Percentiles rank a stretch among this genome's conserved stretches.
Evolutionary conservation across 2,888 invertebrate species (phyloP).

Genomic region (Synergus itoensis): DNA sequence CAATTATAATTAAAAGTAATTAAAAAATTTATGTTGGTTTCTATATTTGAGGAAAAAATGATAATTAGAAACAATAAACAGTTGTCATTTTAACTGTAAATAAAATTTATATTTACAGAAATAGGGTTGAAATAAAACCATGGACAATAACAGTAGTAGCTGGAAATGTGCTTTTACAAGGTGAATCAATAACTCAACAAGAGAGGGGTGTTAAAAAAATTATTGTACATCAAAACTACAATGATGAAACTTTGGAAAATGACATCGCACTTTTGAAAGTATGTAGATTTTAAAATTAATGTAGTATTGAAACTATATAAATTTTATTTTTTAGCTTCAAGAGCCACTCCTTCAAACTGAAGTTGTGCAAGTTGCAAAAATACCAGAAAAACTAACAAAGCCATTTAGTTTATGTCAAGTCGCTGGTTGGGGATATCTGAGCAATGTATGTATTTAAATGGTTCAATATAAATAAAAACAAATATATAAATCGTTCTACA

Average conservation of each 20-base stretch:
- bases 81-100: background rate
- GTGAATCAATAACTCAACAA: background rate
- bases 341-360: background rate
- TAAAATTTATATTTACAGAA: background rate
- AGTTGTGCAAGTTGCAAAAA: background rate
- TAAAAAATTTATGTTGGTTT: too few species aligned
- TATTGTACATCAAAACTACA: background rate
- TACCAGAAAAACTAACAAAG: conserved; percentile 80
- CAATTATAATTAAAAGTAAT: too few species aligned
- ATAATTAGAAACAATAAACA: background rate
- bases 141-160: conserved; percentile 1
- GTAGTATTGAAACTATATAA: background rate
- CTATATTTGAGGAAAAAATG: too few species aligned
- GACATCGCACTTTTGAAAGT: conserved; percentile 33
- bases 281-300: background rate
- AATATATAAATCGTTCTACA: background rate
- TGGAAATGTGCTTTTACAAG: background rate
- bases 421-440: conserved; percentile 45
- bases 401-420: conserved; percentile 78
- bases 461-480: background rate
- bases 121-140: background rate
- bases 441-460: conserved; percentile 40
- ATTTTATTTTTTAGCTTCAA: background rate
- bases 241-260: background rate
- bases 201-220: background rate